Evolutionary conservation across 2,888 invertebrate species (phyloP).

Genomic region (Gastrophysa polygoni): DNA sequence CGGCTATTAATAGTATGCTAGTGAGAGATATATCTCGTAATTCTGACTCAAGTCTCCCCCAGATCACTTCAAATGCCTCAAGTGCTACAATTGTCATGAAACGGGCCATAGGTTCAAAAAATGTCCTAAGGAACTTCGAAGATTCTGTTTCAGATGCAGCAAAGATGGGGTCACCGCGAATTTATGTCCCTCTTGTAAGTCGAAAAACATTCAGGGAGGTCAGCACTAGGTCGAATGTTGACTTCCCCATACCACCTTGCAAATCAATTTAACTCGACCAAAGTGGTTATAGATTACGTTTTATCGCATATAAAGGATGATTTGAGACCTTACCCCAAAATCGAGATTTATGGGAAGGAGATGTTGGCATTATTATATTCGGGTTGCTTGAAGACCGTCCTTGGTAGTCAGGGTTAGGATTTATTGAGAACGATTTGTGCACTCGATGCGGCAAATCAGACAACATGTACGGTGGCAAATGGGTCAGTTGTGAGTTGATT

Average conservation of each 20-base stretch:
- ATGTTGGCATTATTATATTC: too few relatives aligned
- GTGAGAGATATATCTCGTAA: not conserved
- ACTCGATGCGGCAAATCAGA: too few relatives aligned
- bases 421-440: too few relatives aligned
- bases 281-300: not conserved
- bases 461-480: not conserved
- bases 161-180: not conserved
- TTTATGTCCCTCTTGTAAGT: not conserved
- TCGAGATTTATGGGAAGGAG: not conserved
- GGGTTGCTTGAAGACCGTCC: too few relatives aligned
- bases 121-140: not conserved
- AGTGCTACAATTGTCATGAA: not conserved
- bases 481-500: constrained; percentile 2
- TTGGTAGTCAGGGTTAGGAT: too few relatives aligned
- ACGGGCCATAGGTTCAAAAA: not conserved
- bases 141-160: not conserved
- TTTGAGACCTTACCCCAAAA: not conserved
- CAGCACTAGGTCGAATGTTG: not conserved
- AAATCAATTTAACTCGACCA: not conserved
- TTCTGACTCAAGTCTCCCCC: not conserved
- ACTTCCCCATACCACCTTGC: not conserved
- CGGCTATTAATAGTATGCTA: too few relatives aligned
- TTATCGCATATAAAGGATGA: not conserved
- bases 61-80: too few relatives aligned
- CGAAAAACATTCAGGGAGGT: constrained; percentile 1